Base-by-base conservation (phyloP, 2,888 invertebrate genomes). In the Euzophera pinguis region DNA sequence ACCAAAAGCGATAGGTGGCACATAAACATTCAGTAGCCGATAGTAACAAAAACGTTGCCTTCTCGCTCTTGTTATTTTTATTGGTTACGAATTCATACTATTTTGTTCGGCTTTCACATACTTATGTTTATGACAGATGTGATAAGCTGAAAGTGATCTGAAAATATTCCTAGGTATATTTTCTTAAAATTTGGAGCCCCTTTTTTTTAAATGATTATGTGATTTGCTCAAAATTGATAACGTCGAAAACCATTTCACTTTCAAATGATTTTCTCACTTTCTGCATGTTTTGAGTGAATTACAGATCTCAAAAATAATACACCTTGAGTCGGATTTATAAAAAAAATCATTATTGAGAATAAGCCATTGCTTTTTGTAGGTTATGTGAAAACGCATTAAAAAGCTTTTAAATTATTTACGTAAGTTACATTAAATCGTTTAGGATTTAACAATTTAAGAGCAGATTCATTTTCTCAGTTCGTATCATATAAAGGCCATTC, bases 311-410 rank as follows among this genome's bases (percentile, higher is more conserved):
- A n/a, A n/a, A n/a, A n/a, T n/a, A n/a, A n/a, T n/a, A n/a, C n/a
- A n/a, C n/a, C n/a, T n/a, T n/a, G n/a, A n/a, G n/a, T n/a, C n/a
- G n/a, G n/a, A n/a, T n/a, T n/a, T n/a, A n/a, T n/a, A n/a, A n/a
- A n/a, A n/a, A n/a, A n/a, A n/a, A n/a, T 22, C 5, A 22, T 22
- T 22, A 47, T 45, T 12, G 16, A 47, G 38, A 53, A 37, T 42
- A 50, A 22, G 41, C 13, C 50, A 34, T 50, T 9, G 35, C 37
- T 53, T 35, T 41, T 22, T 10, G 41, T 2, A n/a, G 42, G 22
- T 42, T 42, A n/a, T 27, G 12, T 42, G 27, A 42, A n/a, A 27
- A 42, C 7, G 22, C 12, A 22, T 12, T 42, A 22, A 41, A 27
- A 42, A 39, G 22, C 22, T 22, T 22, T 2, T 22, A 22, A 35